These are phyloP conservation scores for Oryctolagus cuniculus DNA, from an alignment of 2,113 vertebrate species.

Conservation along the genomic window DNA sequence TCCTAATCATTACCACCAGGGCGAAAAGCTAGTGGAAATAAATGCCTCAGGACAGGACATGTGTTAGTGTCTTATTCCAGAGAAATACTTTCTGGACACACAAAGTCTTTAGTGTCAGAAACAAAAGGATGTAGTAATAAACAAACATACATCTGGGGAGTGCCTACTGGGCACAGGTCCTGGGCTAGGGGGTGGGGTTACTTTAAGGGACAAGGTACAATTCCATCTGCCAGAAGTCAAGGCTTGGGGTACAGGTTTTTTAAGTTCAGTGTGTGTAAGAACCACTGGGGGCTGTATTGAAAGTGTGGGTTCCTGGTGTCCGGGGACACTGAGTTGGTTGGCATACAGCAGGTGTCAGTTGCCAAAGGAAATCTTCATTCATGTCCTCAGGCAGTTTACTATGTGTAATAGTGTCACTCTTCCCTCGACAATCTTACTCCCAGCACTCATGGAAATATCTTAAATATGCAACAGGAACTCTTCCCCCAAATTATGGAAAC, in stretches of 20 bases:
- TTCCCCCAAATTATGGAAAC: neutral
- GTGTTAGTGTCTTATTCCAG: neutral
- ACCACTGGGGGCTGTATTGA: neutral
- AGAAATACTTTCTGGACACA: neutral
- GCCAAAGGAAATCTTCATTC: neutral
- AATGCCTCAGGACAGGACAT: neutral
- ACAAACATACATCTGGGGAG: neutral
- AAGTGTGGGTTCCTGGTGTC: neutral
- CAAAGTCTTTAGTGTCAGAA: conserved; percentile 2
- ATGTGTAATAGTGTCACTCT: neutral
- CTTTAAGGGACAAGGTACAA: neutral
- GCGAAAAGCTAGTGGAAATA: conserved; percentile 63
- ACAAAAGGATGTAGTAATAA: neutral
- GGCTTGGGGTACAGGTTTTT: neutral
- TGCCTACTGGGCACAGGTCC: neutral
- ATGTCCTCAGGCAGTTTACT: neutral
- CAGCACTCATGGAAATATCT: neutral
- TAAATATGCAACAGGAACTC: neutral
- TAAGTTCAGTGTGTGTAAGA: neutral
- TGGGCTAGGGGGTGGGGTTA: neutral
- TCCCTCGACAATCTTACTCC: too few species aligned
- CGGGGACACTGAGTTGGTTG: conserved; percentile 14
- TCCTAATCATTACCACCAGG: conserved; percentile 58
- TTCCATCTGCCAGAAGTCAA: neutral
- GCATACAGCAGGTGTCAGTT: neutral